These are phyloP conservation scores for Ptilonorhynchus violaceus DNA, from an alignment of 2,113 vertebrate species.

Conservation along the genomic window DNA sequence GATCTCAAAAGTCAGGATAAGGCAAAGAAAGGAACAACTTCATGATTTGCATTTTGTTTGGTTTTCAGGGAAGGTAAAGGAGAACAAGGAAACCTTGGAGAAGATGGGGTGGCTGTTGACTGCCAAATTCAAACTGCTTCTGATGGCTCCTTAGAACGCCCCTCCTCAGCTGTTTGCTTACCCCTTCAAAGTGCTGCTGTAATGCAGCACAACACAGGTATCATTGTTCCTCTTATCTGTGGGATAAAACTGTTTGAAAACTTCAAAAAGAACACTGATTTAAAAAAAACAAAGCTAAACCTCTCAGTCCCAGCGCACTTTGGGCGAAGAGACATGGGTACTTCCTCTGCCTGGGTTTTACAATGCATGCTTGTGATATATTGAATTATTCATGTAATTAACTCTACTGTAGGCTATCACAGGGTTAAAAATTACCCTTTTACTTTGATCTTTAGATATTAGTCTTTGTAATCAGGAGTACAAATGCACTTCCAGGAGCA, in stretches of 20 bases:
- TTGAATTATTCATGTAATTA: conserved; percentile 10
- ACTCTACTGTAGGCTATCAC: background rate
- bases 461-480: background rate
- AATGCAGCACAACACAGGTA: conserved; percentile 36
- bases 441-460: conserved; percentile 6
- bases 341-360: conserved; percentile 31
- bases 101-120: background rate
- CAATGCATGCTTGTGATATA: conserved; percentile 1
- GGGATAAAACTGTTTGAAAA: conserved; percentile 46
- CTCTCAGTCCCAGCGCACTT: background rate
- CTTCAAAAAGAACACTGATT: conserved; percentile 44
- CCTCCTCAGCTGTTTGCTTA: conserved; percentile 18
- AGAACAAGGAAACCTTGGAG: background rate
- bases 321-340: background rate
- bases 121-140: background rate
- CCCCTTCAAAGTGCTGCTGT: conserved; percentile 23
- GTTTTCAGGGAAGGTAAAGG: background rate
- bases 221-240: conserved; percentile 50
- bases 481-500: background rate
- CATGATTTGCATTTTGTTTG: background rate
- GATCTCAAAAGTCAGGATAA: background rate
- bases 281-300: background rate
- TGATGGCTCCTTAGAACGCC: background rate
- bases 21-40: background rate
- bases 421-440: conserved; percentile 36